Evolutionary conservation across 2,797 vertebrate genomes (phyloP), one percentile per base, ranked within the genome.

Genomic region (Brachyrhaphis roseni): DNA sequence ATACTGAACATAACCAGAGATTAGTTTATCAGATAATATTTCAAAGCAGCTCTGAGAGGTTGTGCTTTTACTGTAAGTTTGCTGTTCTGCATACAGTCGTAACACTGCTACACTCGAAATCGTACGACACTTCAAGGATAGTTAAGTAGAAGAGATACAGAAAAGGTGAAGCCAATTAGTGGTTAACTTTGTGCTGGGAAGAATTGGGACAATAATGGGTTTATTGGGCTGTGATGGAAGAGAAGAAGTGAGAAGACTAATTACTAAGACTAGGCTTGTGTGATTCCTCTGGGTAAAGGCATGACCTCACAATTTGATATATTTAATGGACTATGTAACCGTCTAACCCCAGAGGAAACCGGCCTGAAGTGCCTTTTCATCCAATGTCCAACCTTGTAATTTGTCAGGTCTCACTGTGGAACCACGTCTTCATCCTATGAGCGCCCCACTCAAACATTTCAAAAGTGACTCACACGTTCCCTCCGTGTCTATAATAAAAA

Each of bases 301-400:
- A 86, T 83, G 82, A 86, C 79, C 88, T 78, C 70, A 76, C 74
- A 82, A 76, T 72, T 78, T 82, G 75, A 78, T 76, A 75, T 68
- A 85, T 87, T 83, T 81, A 85, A 90, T 86, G 78, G 83, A 84
- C 89, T 88, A 81, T 78, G 73, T 49, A 85, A 89, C 77, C 12
- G 0, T 59, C 47, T n/a, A 49, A 57, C 66, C 80, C 41, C n/a
- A 5, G 3, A 34, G 71, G 76, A 72, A 47, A 78, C 46, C 79
- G 26, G 57, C 81, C 72, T 78, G 41, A 82, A 70, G 76, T 39
- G 55, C 49, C 57, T 78, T 79, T 78, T 87, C 80, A 86, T 75
- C 62, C 80, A 72, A 68, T 28, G 36, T 59, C 43, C 28, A 53
- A 83, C 86, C 83, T 82, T 79, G 62, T 81, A 79, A 88, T 91